Base-by-base conservation (phyloP, 2,113 vertebrate species). In the Microcebus ravelobensis region DNA sequence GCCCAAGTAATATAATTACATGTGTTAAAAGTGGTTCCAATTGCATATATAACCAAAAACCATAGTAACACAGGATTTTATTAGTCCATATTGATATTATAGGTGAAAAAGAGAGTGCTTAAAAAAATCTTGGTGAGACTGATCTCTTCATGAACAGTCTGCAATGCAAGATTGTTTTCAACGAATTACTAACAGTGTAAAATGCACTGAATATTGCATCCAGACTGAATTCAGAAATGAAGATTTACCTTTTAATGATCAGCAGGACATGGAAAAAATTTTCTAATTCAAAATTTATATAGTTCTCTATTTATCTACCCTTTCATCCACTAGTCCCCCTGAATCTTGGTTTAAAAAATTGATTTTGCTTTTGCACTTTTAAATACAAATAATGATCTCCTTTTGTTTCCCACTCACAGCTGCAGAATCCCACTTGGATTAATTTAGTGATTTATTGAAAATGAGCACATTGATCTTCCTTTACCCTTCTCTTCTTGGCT, bases 401-500 rank as follows among this genome's bases (percentile, higher is more conserved):
- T 96, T 97, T 97, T 95, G 74, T 88, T 97, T 98, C 95, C n/a
- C 10, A 97, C 70, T 59, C 95, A 97, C 84, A 98, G 95, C 90
- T 98, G 95, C 95, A 97, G 83, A 97, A 98, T 98, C 85, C 96
- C 96, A 97, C 86, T 81, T 96, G 97, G 97, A 97, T 98, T 98
- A 97, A 45, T 48, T 89, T 94, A 98, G 88, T 97, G 97, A 98
- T 98, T 98, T 98, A 98, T 98, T 98, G 98, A 96, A 98, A 98
- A 98, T 85, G 97, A 98, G 97, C 85, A 97, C 68, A 98, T 97
- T 97, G 98, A 98, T 98, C 95, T 98, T 96, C 61, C 86, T 97
- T 97, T 97, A 80, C 70, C 93, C 80, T 98, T 98, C 63, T 52
- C 23, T 96, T 96, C 36, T 88, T 96, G 88, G 29, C 45, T 93